Base-by-base conservation (phyloP, 2,797 vertebrate species). In the Podarcis siculus region DNA sequence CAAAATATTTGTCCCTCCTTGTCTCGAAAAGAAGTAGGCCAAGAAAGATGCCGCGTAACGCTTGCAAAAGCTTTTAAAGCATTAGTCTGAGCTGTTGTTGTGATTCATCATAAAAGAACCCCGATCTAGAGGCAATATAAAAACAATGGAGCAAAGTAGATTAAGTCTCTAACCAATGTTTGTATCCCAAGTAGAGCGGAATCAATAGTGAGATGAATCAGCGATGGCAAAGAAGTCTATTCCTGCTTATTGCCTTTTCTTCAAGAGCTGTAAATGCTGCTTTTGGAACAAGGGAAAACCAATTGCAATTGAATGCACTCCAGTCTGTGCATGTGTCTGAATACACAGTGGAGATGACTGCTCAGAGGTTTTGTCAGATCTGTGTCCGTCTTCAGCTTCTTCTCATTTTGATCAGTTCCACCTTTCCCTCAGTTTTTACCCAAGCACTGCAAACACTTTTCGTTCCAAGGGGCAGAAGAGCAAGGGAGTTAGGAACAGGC, bases 101-200 rank as follows among this genome's bases (percentile, higher is more conserved):
- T 64, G 78, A 73, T 81, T 61, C 27, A 61, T 73, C 78, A 73
- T 30, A 42, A 8, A 30, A 58, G 23, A 37, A 45, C 1, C 30
- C 35, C 35, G 49, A 13, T n/a, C 25, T 39, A 42, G 9, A 37
- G 5, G 78, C 55, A 58, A 61, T 81, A 73, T 42, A 73, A 87
- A 87, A 61, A 73, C 78, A 81, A 61, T 58, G 35, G 10, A 42
- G 27, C 32, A 73, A 81, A 87, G 58, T n/a, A 61, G 67, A 81
- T 87, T 64, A 87, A 87, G 73, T 73, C 3, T 81, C 49, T 86
- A 80, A 55, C 85, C 35, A 12, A 55, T 10, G 49, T n/a, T 87
- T 80, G 71, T 81, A 80, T 27, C 37, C 49, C 79, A 64, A 3
- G 35, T n/a, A 71, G 71, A 73, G 19, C 27, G 58, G 55, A 87